A percentile compares a stretch with the other conserved stretches of the same genome.
phyloP scores from a whole-genome alignment of 2,888 invertebrate species.

The Argynnis bischoffii region DNA sequence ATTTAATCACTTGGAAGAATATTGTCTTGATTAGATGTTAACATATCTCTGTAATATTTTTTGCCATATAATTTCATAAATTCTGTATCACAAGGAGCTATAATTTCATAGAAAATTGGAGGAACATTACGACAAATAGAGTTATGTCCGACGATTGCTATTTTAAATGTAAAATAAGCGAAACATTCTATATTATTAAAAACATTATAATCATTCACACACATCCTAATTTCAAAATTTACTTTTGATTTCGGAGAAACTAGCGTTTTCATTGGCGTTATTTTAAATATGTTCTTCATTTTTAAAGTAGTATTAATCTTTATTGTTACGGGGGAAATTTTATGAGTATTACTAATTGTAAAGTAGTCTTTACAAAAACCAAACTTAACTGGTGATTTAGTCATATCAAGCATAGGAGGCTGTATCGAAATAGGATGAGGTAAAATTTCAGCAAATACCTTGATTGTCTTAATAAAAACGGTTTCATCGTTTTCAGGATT shows the following conservation, averaged over 20 bases:
- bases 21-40: constrained; percentile 15
- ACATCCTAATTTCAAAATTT: constrained; percentile 53
- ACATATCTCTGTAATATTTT: constrained; percentile 47
- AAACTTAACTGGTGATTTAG: constrained; percentile 51
- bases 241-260: constrained; percentile 49
- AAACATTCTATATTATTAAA: constrained; percentile 48
- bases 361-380: constrained; percentile 60
- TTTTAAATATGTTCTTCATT: constrained; percentile 59
- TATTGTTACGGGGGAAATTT: constrained; percentile 51
- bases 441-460: constrained; percentile 61
- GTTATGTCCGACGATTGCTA: constrained; percentile 54
- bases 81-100: constrained; percentile 57
- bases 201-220: constrained; percentile 47
- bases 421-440: constrained; percentile 61
- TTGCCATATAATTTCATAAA: constrained; percentile 54
- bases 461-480: constrained; percentile 51
- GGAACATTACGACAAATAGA: constrained; percentile 57
- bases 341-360: constrained; percentile 57
- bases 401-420: constrained; percentile 66
- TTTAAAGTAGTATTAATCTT: constrained; percentile 60
- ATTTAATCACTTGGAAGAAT: constrained; percentile 1
- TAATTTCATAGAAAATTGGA: constrained; percentile 66
- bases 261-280: constrained; percentile 55
- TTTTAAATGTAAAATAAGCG: constrained; percentile 65
- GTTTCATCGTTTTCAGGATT: constrained; percentile 49